Evolutionary conservation across 2,797 vertebrate species (phyloP), one percentile per base, ranked within the genome.

Genomic region (Nannoperca australis): DNA sequence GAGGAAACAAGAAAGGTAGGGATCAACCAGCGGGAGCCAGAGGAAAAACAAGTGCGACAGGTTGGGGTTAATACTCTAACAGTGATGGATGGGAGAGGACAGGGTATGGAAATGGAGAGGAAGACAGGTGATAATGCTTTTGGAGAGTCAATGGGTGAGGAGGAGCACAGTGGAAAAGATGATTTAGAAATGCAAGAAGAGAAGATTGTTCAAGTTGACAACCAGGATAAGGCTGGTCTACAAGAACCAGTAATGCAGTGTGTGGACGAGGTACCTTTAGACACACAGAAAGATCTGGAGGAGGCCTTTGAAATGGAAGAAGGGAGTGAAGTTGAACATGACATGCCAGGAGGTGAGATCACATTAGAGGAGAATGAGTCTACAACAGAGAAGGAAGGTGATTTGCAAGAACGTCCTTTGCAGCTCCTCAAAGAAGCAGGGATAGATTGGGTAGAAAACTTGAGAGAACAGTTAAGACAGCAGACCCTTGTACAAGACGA

Each of bases 221-320:
- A 42, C 5, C 51, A 38, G 36, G 45, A 5, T 6, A 3, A 5
- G 2, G 38, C 2, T 36, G 17, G 7, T 49, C 75, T 17, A 65
- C 47, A 22, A 65, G 65, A 82, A 53, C 24, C 56, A 9, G 53
- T 5, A 8, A 47, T 2, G 7, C 47, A 44, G 44, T 9, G 17
- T 45, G 58, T 34, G 5, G 56, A 61, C 5, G 73, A 75, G 4
- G 20, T 1, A 10, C 4, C 34, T 38, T 27, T 5, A 70, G 60
- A 61, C 2, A 20, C 42, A 30, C 30, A 70, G 10, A 27, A 76
- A 47, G 18, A 74, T 49, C 56, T 27, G 11, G 74, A 81, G 18
- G 82, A 91, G 54, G 75, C 72, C 7, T 70, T 56, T 49, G 63
- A 83, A 63, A 5, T 51, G 0, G 76, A 88, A 11, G 76, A 82